These are phyloP conservation scores for Epiblema foenella DNA, from an alignment of 2,888 invertebrate species.

Conservation along the genomic window DNA sequence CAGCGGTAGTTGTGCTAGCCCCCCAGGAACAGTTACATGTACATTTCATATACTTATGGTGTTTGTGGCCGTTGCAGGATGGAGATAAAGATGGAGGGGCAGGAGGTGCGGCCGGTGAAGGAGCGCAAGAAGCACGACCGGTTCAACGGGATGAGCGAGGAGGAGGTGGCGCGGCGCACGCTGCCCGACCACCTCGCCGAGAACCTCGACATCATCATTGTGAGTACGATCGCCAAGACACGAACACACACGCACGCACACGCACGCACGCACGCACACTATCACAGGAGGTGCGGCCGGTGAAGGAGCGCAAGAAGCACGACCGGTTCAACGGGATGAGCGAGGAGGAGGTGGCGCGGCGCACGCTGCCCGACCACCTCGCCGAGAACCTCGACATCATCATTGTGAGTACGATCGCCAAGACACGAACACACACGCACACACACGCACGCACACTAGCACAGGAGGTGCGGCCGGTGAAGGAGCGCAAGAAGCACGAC, in stretches of 20 bases:
- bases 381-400: constrained; percentile 97
- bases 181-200: constrained; percentile 97
- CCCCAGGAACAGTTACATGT: too few relatives aligned
- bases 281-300: constrained; percentile 79
- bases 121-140: constrained; percentile 97
- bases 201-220: constrained; percentile 99
- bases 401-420: constrained; percentile 94
- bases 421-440: constrained; percentile 18
- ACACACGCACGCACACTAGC: constrained; percentile 3
- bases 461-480: constrained; percentile 87
- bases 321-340: constrained; percentile 98
- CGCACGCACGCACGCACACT: constrained; percentile 5
- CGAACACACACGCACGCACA: too few relatives aligned
- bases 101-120: constrained; percentile 88
- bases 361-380: constrained; percentile 97
- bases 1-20: too few relatives aligned
- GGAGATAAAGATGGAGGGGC: constrained; percentile 80
- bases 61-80: constrained; percentile 63
- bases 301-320: constrained; percentile 96
- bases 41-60: neutral
- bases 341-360: constrained; percentile 97
- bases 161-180: constrained; percentile 96
- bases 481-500: constrained; percentile 97
- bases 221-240: constrained; percentile 88
- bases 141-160: constrained; percentile 98